A percentile compares a stretch with the other conserved stretches of the same genome.
Conservation (phyloP, 2,888 invertebrate species). For the Dexiosoma caninum region DNA sequence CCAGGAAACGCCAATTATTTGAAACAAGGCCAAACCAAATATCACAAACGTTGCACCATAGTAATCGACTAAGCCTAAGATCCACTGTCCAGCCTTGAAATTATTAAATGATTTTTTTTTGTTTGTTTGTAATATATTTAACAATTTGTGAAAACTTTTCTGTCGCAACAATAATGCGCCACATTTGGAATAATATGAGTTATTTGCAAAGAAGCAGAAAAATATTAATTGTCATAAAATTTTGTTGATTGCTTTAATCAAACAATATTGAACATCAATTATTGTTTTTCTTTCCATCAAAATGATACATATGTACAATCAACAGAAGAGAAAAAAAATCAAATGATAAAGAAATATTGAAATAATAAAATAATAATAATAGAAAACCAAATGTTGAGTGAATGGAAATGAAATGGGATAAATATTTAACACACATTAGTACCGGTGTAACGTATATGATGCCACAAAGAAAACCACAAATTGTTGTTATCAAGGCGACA, state of each 20-base stretch:
- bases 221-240: conserved; percentile 3
- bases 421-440: conserved; percentile 31
- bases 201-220: background rate
- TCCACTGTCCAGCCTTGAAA: conserved; percentile 81
- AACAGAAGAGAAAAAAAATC: background rate
- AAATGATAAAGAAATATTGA: no score
- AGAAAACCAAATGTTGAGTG: background rate
- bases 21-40: conserved; percentile 80
- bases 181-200: conserved; percentile 2
- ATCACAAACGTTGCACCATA: conserved; percentile 82
- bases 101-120: conserved; percentile 45
- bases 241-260: no score
- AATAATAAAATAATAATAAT: background rate
- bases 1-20: conserved; percentile 80
- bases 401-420: background rate
- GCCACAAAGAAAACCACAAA: conserved; percentile 82
- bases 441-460: conserved; percentile 85
- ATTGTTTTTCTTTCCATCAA: background rate
- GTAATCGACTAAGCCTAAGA: conserved; percentile 80
- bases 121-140: background rate
- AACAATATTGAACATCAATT: background rate
- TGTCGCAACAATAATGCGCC: conserved; percentile 28
- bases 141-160: conserved; percentile 40
- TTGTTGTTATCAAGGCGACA: conserved; percentile 80
- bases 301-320: no score